Base-by-base conservation (phyloP, 2,797 vertebrate species). In the Varecia variegata region DNA sequence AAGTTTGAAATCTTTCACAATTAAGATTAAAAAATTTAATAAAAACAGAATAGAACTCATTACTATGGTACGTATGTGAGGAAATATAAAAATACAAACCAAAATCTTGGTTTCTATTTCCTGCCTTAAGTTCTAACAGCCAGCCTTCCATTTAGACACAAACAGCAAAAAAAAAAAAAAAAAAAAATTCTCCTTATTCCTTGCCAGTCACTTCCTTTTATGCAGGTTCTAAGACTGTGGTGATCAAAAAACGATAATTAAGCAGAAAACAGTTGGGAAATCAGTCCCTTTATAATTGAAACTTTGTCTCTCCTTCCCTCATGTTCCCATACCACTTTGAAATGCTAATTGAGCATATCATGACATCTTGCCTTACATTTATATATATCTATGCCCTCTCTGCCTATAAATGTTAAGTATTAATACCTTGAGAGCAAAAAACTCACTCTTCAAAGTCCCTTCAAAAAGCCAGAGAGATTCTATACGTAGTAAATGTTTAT, bases 51-150 rank as follows among this genome's bases (percentile, higher is more conserved):
- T 20, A 35, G 18, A 86, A 40, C 20, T 47, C 38, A 74, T 82
- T 70, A 30, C 12, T 50, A 70, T 7, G 25, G 25, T 81, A 43
- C 85, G 15, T 30, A 79, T 18, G 4, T 25, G 5, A 83, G 27
- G 86, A 76, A 85, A 87, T 40, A 56, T n/a, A 76, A 85, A 95
- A 90, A 71, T 25, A 89, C 8, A 81, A 95, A 70, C 11, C 14
- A 27, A 77, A 91, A 86, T 68, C 38, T 93, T 65, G 43, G 56
- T 38, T 93, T 58, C 50, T 58, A 32, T 58, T 93, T 88, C 18
- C 60, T 27, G 8, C 58, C 14, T 81, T 38, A 79, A 17, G 10
- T 45, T 71, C 52, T 47, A 52, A 3, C 27, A 88, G 10, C 30
- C 38, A 87, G 23, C 18, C 54, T 58, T 83, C 62, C 38, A 32